phyloP scores from a whole-genome alignment of 1,140 invertebrate species.

The Globodera ellingtonae region DNA sequence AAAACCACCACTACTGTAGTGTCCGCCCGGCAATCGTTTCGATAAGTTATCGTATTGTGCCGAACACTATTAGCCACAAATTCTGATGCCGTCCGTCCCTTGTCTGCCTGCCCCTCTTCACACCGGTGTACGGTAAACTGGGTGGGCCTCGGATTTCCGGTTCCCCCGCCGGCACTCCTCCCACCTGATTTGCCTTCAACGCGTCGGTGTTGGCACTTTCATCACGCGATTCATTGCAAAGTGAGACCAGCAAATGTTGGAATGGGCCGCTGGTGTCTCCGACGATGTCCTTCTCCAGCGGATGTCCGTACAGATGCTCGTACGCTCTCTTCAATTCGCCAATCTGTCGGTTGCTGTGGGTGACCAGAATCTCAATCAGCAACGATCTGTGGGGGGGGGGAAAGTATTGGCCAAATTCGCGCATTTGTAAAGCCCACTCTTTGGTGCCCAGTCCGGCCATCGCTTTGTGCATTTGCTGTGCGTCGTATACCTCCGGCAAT shows the following conservation, averaged over 20 bases:
- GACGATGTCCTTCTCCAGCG: conserved; percentile 83
- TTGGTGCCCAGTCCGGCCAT: conserved; percentile 72
- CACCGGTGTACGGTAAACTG: too few species aligned
- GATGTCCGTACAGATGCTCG: conserved; percentile 77
- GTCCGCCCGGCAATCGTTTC: too few species aligned
- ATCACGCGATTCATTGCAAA: conserved; percentile 63
- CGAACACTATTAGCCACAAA: too few species aligned
- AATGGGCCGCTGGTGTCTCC: conserved; percentile 91
- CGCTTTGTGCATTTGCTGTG: conserved; percentile 78
- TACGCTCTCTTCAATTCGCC: conserved; percentile 66
- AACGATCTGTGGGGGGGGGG: conserved; percentile 65
- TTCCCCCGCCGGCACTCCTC: not conserved
- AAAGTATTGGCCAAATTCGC: conserved; percentile 67
- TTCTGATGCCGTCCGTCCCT: too few species aligned
- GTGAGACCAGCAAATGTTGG: conserved; percentile 79
- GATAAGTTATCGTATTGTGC: too few species aligned
- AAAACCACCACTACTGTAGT: too few species aligned
- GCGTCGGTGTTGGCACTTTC: conserved; percentile 59
- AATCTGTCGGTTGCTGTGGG: conserved; percentile 68
- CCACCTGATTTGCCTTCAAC: conserved; percentile 54
- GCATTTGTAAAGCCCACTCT: conserved; percentile 74
- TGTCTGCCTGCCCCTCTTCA: too few species aligned
- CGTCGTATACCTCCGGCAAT: conserved; percentile 82
- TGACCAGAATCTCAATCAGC: conserved; percentile 69
- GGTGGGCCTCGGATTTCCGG: too few species aligned